These are phyloP conservation scores for Microcebus murinus DNA, from an alignment of 2,113 vertebrate species.

Conservation along the genomic window DNA sequence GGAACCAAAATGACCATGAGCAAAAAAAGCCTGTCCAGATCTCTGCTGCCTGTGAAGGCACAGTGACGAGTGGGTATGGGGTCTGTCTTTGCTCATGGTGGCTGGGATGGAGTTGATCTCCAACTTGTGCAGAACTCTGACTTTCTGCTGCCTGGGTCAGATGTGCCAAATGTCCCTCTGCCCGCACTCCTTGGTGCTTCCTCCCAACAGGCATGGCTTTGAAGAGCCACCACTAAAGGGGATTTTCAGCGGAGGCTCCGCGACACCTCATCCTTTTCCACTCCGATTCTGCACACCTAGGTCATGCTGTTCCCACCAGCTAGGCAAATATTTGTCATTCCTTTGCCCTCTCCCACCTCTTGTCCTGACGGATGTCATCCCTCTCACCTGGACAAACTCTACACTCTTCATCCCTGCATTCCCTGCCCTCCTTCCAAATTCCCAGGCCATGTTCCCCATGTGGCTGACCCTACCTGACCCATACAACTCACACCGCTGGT, in stretches of 20 bases:
- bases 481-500: rapidly evolving
- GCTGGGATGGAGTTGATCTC: not conserved
- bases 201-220: not conserved
- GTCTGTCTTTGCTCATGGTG: not conserved
- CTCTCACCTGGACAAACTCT: not conserved
- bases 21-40: rapidly evolving
- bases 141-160: too few relatives aligned
- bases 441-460: not conserved
- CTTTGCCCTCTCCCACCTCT: not conserved
- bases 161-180: not conserved
- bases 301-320: not conserved
- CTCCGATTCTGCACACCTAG: rapidly evolving
- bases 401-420: rapidly evolving
- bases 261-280: rapidly evolving
- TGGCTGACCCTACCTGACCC: not conserved
- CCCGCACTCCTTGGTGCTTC: not conserved
- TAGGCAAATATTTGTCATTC: constrained; percentile 24
- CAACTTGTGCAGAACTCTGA: not conserved
- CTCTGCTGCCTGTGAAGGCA: not conserved
- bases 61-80: rapidly evolving
- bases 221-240: not conserved
- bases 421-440: not conserved
- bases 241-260: not conserved
- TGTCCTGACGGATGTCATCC: not conserved
- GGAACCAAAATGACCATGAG: not conserved